These are phyloP conservation scores for Bovichtus diacanthus DNA, from an alignment of 2,797 vertebrate genomes.

Conservation along the genomic window DNA sequence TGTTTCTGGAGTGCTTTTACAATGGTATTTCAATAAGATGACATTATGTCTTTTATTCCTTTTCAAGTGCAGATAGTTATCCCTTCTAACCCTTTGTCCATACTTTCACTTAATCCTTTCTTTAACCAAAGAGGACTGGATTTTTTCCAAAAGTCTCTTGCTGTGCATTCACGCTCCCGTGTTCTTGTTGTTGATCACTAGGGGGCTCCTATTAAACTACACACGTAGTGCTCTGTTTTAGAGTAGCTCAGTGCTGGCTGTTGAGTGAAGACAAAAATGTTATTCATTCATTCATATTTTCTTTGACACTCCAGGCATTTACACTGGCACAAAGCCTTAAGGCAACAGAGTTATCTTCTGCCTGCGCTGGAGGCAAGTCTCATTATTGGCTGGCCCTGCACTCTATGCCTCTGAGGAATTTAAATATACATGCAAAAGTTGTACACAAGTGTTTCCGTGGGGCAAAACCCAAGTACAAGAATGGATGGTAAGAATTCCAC, in stretches of 20 bases:
- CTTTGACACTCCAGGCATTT: conserved; percentile 18
- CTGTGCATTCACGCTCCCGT: not conserved
- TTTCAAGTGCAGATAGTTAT: conserved; percentile 8
- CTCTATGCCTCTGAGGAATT: conserved; percentile 19
- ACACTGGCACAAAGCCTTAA: not conserved
- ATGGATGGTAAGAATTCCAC: not conserved
- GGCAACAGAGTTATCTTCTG: conserved; percentile 20
- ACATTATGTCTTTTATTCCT: conserved; percentile 23
- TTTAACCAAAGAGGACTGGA: not conserved
- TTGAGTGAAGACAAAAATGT: conserved; percentile 11
- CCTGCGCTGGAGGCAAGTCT: not conserved
- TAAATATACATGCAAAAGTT: conserved; percentile 25
- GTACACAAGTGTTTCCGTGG: conserved; percentile 10
- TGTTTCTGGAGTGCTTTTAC: conserved; percentile 25
- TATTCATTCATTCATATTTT: conserved; percentile 25
- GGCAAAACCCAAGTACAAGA: conserved; percentile 3
- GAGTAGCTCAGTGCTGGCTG: not conserved
- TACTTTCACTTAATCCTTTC: not conserved
- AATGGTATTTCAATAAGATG: conserved; percentile 21
- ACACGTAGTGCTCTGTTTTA: conserved; percentile 8
- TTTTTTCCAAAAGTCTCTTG: conserved; percentile 11
- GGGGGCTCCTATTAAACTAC: not conserved
- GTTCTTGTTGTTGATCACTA: not conserved
- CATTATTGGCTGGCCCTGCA: not conserved
- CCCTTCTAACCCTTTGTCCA: not conserved